Evolutionary conservation across 2,797 vertebrate genomes (phyloP).

Genomic region (Gila robusta): DNA sequence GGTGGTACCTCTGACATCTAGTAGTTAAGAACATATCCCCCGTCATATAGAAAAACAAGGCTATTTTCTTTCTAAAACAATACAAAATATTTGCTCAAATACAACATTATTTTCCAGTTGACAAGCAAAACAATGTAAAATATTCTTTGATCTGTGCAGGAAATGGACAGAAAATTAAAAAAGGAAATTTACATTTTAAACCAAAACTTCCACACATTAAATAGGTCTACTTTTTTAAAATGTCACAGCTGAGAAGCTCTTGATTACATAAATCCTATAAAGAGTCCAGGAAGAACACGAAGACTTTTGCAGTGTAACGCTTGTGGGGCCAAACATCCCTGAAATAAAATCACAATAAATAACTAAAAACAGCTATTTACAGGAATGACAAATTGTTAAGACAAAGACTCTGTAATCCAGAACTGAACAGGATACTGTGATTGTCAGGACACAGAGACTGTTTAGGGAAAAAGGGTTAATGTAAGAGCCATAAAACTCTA

Average conservation of each 20-base stretch:
- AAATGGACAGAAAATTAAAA: background rate
- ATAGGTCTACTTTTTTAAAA: background rate
- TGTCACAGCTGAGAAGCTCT: background rate
- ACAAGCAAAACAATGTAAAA: background rate
- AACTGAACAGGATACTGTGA: background rate
- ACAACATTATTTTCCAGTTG: constrained; percentile 9
- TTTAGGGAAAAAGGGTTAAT: background rate
- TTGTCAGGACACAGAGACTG: background rate
- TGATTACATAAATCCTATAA: background rate
- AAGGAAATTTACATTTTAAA: background rate
- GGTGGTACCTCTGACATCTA: background rate
- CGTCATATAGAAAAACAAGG: background rate
- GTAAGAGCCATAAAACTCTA: background rate
- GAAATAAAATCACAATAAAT: constrained; percentile 37
- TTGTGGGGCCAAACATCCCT: constrained; percentile 13
- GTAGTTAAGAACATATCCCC: background rate
- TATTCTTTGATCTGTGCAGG: background rate
- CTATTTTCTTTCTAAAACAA: background rate
- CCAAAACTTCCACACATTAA: background rate
- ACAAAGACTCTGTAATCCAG: background rate
- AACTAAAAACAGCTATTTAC: constrained; percentile 39
- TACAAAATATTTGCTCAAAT: background rate
- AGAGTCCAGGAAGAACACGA: background rate
- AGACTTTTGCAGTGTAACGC: background rate
- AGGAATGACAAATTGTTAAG: background rate